phyloP scores from a whole-genome alignment of 2,113 vertebrate species.

The Tyto alba region DNA sequence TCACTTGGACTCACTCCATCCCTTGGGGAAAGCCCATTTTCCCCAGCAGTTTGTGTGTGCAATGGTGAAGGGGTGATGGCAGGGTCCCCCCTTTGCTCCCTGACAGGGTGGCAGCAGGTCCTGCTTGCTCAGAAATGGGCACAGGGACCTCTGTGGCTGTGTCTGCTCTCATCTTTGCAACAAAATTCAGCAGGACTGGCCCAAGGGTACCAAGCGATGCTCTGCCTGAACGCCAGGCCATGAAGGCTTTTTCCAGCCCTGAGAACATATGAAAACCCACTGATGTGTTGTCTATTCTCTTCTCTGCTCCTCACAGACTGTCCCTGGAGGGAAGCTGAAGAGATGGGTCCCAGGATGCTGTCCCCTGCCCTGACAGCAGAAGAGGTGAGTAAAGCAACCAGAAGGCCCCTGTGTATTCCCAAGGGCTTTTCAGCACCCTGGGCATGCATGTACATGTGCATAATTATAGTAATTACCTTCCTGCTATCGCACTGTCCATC shows the following conservation, averaged over 20 bases:
- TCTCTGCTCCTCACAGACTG: neutral
- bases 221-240: neutral
- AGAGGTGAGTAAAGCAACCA: neutral
- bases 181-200: neutral
- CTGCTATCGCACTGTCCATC: neutral
- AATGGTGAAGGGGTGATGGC: neutral
- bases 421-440: neutral
- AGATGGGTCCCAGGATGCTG: neutral
- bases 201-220: neutral
- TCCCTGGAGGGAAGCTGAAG: neutral
- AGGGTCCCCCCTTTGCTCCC: neutral
- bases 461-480: neutral
- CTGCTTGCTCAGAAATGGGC: neutral
- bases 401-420: neutral
- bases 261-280: neutral
- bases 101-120: fast-evolving
- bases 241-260: neutral
- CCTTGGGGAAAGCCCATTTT: neutral
- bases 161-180: neutral
- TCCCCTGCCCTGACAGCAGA: neutral
- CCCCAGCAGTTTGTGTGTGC: neutral
- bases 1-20: neutral
- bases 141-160: neutral
- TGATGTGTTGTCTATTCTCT: neutral
- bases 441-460: neutral